phyloP scores from a whole-genome alignment of 2,113 vertebrate genomes.

The Ancistrus triradiatus region DNA sequence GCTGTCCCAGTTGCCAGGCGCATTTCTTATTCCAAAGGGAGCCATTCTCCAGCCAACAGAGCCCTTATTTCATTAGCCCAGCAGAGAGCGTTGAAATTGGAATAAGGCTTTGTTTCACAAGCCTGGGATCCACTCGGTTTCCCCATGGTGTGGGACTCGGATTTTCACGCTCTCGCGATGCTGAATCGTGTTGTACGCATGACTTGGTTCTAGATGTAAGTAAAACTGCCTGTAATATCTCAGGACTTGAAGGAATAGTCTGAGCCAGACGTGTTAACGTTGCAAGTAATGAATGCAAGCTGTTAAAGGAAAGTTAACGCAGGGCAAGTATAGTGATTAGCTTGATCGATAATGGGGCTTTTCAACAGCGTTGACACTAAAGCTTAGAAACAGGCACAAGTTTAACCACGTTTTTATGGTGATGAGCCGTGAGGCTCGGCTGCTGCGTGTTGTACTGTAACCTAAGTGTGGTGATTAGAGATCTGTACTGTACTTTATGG shows the following conservation, averaged over 20 bases:
- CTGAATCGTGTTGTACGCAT: conserved; percentile 12
- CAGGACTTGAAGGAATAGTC: neutral
- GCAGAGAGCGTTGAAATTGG: conserved; percentile 42
- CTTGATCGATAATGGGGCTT: no score
- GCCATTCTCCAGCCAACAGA: conserved; percentile 39
- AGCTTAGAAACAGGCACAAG: no score
- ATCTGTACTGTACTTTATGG: no score
- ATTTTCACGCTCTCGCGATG: conserved; percentile 23
- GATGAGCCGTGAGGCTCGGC: no score
- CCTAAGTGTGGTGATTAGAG: no score
- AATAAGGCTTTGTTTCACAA: conserved; percentile 39
- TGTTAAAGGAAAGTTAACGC: no score
- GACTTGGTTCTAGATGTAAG: conserved; percentile 7
- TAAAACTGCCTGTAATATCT: conserved; percentile 6
- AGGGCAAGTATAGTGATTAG: no score
- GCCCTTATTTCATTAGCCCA: conserved; percentile 46
- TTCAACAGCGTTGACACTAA: no score
- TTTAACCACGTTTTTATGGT: no score
- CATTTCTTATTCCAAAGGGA: conserved; percentile 38
- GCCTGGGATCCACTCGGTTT: conserved; percentile 21
- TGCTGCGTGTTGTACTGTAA: no score
- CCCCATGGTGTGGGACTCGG: conserved; percentile 12
- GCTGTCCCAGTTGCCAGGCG: conserved; percentile 48
- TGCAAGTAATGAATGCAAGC: neutral
- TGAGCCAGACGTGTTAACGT: neutral